phyloP scores from a whole-genome alignment of 2,888 invertebrate species.

The Drosophila basisetae region DNA sequence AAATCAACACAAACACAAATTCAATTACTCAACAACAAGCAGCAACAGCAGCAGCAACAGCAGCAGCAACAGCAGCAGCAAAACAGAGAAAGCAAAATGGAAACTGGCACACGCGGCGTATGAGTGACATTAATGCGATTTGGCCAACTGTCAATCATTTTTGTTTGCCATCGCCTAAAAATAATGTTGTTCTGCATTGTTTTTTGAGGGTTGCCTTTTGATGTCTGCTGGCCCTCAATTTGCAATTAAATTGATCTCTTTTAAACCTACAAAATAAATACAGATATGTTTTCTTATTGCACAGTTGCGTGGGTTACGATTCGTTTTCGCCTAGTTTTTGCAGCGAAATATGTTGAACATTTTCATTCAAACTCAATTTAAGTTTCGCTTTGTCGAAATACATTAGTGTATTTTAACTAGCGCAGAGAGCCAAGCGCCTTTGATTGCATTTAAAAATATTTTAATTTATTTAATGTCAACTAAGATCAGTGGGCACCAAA shows the following conservation, averaged over 20 bases:
- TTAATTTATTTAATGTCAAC: not conserved
- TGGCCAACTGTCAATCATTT: slow-evolving; percentile 79
- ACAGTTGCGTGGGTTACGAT: not conserved
- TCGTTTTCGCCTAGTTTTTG: slow-evolving; percentile 1
- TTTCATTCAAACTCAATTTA: not conserved
- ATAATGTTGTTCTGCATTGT: slow-evolving; percentile 34
- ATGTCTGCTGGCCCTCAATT: slow-evolving; percentile 55
- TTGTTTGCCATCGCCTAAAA: slow-evolving; percentile 42
- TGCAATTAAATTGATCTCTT: slow-evolving; percentile 73
- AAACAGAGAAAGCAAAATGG: not conserved
- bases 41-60: not conserved
- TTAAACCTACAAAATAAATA: slow-evolving; percentile 63
- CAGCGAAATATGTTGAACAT: not conserved
- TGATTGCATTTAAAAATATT: not conserved
- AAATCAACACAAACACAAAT: slow-evolving; percentile 79
- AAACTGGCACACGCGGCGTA: slow-evolving; percentile 46
- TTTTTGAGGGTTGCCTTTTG: slow-evolving; percentile 50
- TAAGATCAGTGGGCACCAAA: not conserved
- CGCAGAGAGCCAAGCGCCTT: not conserved
- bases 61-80: not conserved
- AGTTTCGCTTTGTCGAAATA: not conserved
- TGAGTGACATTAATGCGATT: slow-evolving; percentile 83
- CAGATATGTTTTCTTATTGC: slow-evolving; percentile 15
- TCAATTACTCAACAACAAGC: slow-evolving; percentile 72
- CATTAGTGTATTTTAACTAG: not conserved